These are phyloP conservation scores for Azorinus chamasolen DNA, from an alignment of 2,888 invertebrate genomes.

Conservation along the genomic window DNA sequence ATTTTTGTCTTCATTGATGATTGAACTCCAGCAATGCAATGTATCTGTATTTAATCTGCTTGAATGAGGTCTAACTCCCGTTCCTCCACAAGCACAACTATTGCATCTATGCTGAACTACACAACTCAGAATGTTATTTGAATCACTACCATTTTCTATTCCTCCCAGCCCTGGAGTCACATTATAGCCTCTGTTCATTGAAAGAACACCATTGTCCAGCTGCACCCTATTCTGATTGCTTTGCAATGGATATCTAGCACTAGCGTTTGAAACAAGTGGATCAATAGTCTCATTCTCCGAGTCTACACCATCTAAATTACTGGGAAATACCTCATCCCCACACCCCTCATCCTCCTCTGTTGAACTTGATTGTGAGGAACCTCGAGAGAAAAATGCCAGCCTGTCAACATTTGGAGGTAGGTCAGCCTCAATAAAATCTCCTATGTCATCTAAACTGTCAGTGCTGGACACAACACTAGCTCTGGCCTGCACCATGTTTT, in stretches of 20 bases:
- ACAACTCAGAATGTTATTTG: no score
- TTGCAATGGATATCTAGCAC: no score
- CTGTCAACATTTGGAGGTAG: conserved; percentile 77
- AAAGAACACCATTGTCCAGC: no score
- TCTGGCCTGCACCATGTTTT: conserved; percentile 2
- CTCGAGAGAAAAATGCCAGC: conserved; percentile 76
- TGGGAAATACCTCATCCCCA: conserved; percentile 60
- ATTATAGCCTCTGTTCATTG: no score
- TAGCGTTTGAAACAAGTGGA: conserved; percentile 19
- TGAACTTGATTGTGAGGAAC: conserved; percentile 69
- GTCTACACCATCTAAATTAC: conserved; percentile 49
- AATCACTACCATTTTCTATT: no score
- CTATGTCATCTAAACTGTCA: conserved; percentile 78
- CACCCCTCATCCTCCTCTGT: conserved; percentile 74
- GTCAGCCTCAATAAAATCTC: conserved; percentile 84
- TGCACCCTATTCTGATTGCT: no score
- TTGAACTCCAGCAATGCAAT: no score
- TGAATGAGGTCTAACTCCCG: no score
- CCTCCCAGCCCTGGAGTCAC: no score
- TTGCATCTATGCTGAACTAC: no score
- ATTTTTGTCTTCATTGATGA: conserved; percentile 3
- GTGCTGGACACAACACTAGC: conserved; percentile 44
- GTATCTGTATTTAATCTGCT: no score
- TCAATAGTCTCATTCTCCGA: conserved; percentile 66
- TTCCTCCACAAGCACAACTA: no score